Evolutionary conservation across 1,140 invertebrate genomes (phyloP).

Genomic region (Tetramorium parvispinum): DNA sequence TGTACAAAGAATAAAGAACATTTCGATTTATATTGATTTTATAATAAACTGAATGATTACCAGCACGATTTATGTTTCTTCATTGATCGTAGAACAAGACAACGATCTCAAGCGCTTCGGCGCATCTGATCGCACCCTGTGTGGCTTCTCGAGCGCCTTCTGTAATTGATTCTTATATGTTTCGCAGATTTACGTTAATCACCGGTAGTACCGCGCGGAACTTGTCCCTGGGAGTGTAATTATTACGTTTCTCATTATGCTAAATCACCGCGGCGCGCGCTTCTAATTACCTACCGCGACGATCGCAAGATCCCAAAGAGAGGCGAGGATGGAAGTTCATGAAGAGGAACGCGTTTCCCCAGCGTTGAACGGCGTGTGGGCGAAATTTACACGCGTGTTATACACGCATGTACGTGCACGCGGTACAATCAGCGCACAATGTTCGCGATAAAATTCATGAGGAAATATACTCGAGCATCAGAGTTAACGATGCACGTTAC

Average conservation of each 20-base stretch:
- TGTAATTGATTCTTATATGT: constrained; percentile 56
- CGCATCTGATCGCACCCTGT: constrained; percentile 26
- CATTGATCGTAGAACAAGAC: not conserved
- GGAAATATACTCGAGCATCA: not conserved
- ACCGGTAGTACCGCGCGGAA: constrained; percentile 23
- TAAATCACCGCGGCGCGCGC: constrained; percentile 50
- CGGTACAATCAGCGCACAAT: constrained; percentile 26
- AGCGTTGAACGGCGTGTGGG: constrained; percentile 31
- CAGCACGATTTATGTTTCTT: not conserved
- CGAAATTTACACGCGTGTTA: constrained; percentile 51
- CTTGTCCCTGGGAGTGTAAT: constrained; percentile 49
- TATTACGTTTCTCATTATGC: constrained; percentile 57
- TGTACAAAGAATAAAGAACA: not conserved
- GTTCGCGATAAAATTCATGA: constrained; percentile 30
- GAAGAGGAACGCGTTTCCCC: constrained; percentile 26
- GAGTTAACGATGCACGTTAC: not conserved
- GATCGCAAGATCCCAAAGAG: constrained; percentile 45
- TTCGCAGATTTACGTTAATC: constrained; percentile 55
- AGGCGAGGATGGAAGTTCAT: constrained; percentile 27
- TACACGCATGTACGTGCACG: not conserved
- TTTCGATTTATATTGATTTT: not conserved
- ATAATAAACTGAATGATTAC: not conserved
- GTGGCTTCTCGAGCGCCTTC: constrained; percentile 36
- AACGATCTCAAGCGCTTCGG: not conserved
- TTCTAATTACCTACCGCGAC: constrained; percentile 57